phyloP scores from a whole-genome alignment of 2,888 invertebrate genomes.

The Drosophila infuscata region DNA sequence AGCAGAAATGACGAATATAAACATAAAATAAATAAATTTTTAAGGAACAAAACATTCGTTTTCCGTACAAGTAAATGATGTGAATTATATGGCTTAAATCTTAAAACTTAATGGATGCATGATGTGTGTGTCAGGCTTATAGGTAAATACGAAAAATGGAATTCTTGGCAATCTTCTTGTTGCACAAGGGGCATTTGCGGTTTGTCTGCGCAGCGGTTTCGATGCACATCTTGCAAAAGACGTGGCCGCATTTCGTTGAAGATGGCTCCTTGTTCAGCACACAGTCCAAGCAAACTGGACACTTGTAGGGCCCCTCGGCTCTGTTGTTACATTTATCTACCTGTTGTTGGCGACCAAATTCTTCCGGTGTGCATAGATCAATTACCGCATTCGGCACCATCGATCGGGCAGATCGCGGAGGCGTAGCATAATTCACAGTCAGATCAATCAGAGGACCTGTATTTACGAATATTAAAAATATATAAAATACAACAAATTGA shows the following conservation, averaged over 20 bases:
- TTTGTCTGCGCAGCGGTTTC: slow-evolving; percentile 39
- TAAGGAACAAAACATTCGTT: neutral
- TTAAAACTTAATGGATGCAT: neutral
- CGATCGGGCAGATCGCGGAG: neutral
- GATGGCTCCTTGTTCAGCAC: slow-evolving; percentile 60
- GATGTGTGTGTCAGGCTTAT: slow-evolving; percentile 16
- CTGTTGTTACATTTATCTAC: neutral
- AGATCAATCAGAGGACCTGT: slow-evolving; percentile 32
- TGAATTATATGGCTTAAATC: neutral
- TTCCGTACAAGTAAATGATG: neutral
- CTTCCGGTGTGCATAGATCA: slow-evolving; percentile 45
- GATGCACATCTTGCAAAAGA: slow-evolving; percentile 74
- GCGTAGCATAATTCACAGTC: neutral
- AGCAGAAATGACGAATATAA: neutral
- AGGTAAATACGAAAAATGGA: slow-evolving; percentile 72
- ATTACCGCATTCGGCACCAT: slow-evolving; percentile 38
- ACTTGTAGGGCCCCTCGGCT: slow-evolving; percentile 51
- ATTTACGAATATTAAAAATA: no score
- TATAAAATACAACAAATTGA: no score
- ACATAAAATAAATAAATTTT: neutral
- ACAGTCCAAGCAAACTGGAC: slow-evolving; percentile 76
- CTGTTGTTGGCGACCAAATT: neutral
- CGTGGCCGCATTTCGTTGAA: slow-evolving; percentile 76
- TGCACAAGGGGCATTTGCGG: slow-evolving; percentile 78
- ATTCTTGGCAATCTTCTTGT: slow-evolving; percentile 51